Evolutionary conservation across 1,140 invertebrate genomes (phyloP).

Genomic region (Orchestia grillus): DNA sequence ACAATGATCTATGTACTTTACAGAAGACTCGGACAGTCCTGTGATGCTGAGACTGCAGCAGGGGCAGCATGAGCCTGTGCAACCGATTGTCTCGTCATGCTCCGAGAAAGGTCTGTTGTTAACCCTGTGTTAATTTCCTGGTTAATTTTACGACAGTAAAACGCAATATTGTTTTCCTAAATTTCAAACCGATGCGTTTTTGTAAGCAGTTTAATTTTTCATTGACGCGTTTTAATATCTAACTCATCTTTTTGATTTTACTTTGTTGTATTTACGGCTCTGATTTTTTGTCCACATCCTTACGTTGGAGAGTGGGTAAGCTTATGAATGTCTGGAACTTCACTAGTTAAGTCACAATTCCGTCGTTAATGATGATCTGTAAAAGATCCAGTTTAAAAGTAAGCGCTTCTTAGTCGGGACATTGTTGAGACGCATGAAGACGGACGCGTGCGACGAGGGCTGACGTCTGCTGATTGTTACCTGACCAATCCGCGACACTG

Average conservation of each 20-base stretch:
- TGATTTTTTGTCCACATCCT: neutral
- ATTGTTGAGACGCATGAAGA: neutral
- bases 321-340: neutral
- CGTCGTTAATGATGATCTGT: neutral
- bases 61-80: neutral
- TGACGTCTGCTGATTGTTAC: no score
- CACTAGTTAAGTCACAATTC: neutral
- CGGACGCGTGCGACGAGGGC: no score
- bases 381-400: neutral
- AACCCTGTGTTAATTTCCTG: neutral
- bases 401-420: neutral
- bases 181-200: neutral
- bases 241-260: neutral
- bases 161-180: neutral
- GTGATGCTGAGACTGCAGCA: conserved; percentile 26
- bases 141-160: neutral
- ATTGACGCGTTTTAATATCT: neutral
- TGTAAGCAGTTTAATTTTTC: neutral
- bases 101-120: conserved; percentile 32
- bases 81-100: neutral
- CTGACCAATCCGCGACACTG: no score
- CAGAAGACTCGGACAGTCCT: neutral
- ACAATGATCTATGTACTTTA: neutral
- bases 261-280: neutral
- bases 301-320: neutral